Base-by-base conservation (phyloP, 2,113 vertebrate species). In the Eidolon helvum region DNA sequence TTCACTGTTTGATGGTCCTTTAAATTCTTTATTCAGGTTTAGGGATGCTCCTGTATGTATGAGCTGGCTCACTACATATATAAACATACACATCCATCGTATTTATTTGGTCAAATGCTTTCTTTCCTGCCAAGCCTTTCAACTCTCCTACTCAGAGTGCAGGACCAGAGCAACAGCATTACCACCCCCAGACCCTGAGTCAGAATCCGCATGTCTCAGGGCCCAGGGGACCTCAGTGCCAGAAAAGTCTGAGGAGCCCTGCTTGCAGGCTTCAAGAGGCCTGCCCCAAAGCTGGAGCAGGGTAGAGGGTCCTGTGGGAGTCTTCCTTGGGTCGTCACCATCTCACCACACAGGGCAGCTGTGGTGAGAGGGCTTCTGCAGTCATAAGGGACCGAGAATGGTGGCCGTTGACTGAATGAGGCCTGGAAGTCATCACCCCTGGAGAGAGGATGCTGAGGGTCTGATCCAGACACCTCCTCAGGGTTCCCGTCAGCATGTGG, bases 41-140 rank as follows among this genome's bases (percentile, higher is more conserved):
- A 30, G 38, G 11, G 7, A 15, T 28, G 21, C 21, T 7, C 21
- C 90, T 33, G 21, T 1, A 0, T 16, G 10, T 43, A 6, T 4
- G 21, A 59, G 33, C n/a, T 24, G 21, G n/a, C 14, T 18, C 1
- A 0, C 3, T 55, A 1, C 15, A 14, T 21, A 0, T 4, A 7
- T 55, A 12, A 26, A 4, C 9, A 10, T 1, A 7, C 30, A 14
- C 1, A 15, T 4, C 35, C 21, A 12, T 10, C 35, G 10, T 18
- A 19, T 74, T 19, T 18, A 19, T 74, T 19, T 48, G 1, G 19
- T 1, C 24, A 21, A 24, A 30, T 7, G 26, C 6, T 18, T 19
- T 10, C 15, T 28, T 21, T 12, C 26, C 65, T 0, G 0, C 38
- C 45, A 71, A 78, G 28, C 21, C 15, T n/a, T 74, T 11, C 38